Conservation (phyloP, 2,888 invertebrate genomes). For the Drosophila anomalata region DNA sequence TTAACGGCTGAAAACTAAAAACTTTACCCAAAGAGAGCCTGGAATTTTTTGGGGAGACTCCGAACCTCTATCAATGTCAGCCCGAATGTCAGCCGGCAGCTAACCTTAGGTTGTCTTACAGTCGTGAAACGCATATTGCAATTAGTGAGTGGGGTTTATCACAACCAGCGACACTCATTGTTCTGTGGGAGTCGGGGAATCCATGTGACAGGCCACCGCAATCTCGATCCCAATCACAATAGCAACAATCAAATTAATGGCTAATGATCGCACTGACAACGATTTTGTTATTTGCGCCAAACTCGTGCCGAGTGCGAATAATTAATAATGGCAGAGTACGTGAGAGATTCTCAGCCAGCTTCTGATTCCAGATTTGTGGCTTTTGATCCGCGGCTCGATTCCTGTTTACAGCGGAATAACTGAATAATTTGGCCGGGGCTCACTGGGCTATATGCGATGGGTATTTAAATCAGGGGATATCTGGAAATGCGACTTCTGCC, state of each 20-base stretch:
- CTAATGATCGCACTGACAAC: slow-evolving; percentile 35
- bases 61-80: background rate
- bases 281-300: slow-evolving; percentile 16
- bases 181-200: slow-evolving; percentile 5
- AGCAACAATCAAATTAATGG: slow-evolving; percentile 40
- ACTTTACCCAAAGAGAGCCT: background rate
- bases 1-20: background rate
- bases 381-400: slow-evolving; percentile 15
- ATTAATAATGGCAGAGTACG: slow-evolving; percentile 29
- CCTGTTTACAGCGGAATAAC: slow-evolving; percentile 40
- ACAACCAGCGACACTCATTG: slow-evolving; percentile 28
- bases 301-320: slow-evolving; percentile 34
- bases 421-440: slow-evolving; percentile 28
- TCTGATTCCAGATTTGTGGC: slow-evolving; percentile 19
- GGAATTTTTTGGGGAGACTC: background rate
- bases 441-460: slow-evolving; percentile 9
- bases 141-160: slow-evolving; percentile 16
- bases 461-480: slow-evolving; percentile 41
- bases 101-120: slow-evolving; percentile 2
- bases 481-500: slow-evolving; percentile 38
- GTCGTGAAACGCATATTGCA: slow-evolving; percentile 27
- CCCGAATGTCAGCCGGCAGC: background rate
- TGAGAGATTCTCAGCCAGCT: slow-evolving; percentile 13
- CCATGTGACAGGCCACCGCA: slow-evolving; percentile 26
- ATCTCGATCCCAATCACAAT: slow-evolving; percentile 5